Conservation (phyloP, 1,140 invertebrate species). For the Pseudomyrmex gracilis region DNA sequence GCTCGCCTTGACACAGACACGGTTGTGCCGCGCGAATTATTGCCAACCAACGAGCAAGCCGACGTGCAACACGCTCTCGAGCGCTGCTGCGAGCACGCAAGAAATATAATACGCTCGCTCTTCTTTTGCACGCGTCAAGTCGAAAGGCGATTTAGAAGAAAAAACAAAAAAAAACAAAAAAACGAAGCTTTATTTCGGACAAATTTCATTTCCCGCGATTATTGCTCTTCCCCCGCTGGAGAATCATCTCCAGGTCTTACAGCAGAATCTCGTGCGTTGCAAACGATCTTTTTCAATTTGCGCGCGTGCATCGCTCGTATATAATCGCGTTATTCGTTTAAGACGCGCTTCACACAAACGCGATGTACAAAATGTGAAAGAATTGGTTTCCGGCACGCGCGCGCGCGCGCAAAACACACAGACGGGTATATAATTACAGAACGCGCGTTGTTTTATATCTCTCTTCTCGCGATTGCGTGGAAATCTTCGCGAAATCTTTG, state of each 20-base stretch:
- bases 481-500: background rate
- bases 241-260: too few relatives aligned
- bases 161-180: too few relatives aligned
- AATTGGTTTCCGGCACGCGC: too few relatives aligned
- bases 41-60: background rate
- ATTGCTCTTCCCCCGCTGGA: background rate
- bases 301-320: background rate
- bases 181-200: background rate
- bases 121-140: background rate
- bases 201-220: conserved; percentile 6
- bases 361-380: background rate
- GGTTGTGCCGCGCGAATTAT: conserved; percentile 54
- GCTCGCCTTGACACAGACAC: conserved; percentile 53
- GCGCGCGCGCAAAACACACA: background rate
- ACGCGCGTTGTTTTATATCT: background rate
- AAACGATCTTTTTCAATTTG: background rate
- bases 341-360: background rate
- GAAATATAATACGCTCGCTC: background rate
- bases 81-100: background rate
- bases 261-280: background rate
- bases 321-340: background rate
- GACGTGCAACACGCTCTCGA: conserved; percentile 5
- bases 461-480: background rate
- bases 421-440: background rate
- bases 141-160: background rate